Evolutionary conservation across 1,140 invertebrate genomes (phyloP), one percentile per base, ranked within the genome.

Genomic region (Drosophila cardini): DNA sequence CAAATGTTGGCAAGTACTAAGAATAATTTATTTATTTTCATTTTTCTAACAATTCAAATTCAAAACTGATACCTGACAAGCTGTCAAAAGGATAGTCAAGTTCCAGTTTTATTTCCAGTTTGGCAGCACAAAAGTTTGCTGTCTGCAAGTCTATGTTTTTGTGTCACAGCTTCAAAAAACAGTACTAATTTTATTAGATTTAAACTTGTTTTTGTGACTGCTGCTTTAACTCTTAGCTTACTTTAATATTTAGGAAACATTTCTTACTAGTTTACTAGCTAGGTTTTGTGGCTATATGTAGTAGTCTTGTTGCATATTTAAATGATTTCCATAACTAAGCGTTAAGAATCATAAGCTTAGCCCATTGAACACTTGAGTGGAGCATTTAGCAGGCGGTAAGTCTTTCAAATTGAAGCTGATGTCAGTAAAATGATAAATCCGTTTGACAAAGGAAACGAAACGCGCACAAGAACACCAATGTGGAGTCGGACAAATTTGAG

Each of bases 1-100:
- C n/a, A n/a, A n/a, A n/a, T n/a, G n/a, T n/a, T n/a, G n/a, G n/a
- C n/a, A 26, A 26, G 21, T 26, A 4, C 5, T 18, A 73, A 78
- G 87, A 86, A 86, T 83, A 87, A 86, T 87, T 86, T 86, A 86
- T 87, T 86, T 86, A 86, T 87, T 87, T 86, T 82, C 76, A 86
- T 85, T 61, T 68, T 72, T 84, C 80, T 84, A 84, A 87, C 87
- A 87, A 87, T 86, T 86, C 82, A 87, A 86, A 87, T 86, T 86
- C 69, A 60, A 76, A 76, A 65, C 68, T 79, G n/a, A n/a, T n/a
- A 62, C 60, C 64, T 34, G 70, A 36, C 67, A 63, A 69, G 32
- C 50, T 32, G 48, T 26, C 61, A 30, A 32, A 52, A 32, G 42
- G 53, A 30, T 55, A 46, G 16, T 11, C 18, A 21, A 6, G 42